Conservation (phyloP, 2,888 invertebrate genomes). For the Rhopalosiphum nymphaeae region DNA sequence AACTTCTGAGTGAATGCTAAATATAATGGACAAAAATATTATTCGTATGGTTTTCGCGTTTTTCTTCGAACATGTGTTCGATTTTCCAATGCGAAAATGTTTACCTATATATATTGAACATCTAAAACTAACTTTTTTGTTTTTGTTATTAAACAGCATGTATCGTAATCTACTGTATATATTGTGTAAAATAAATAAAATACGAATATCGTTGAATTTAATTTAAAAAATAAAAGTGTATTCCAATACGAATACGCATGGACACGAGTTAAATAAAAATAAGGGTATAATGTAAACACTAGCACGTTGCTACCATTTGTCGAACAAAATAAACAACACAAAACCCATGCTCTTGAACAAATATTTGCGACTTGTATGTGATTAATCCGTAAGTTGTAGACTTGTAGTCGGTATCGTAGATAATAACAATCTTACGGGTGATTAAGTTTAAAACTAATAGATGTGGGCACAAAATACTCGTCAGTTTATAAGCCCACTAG, state of each 20-base stretch:
- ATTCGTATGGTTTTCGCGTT: not conserved
- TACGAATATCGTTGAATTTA: not conserved
- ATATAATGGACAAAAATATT: not conserved
- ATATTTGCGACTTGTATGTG: not conserved
- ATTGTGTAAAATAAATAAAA: not conserved
- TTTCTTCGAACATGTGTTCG: not conserved
- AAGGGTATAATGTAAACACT: not conserved
- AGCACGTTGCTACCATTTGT: not conserved
- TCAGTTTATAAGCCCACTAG: not conserved
- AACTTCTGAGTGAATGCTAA: too few species aligned
- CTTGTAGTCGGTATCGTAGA: not conserved
- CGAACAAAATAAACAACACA: not conserved
- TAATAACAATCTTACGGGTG: not conserved
- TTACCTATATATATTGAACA: not conserved
- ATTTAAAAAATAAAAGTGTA: not conserved
- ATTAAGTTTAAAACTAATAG: not conserved
- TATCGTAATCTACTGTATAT: not conserved
- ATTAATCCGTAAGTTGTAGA: not conserved
- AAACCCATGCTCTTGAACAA: not conserved
- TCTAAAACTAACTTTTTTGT: not conserved
- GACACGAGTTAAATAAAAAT: not conserved
- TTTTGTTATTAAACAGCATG: not conserved
- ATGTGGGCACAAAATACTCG: not conserved
- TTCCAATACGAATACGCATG: not conserved
- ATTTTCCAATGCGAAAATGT: not conserved